Evolutionary conservation across 2,797 vertebrate genomes (phyloP), one percentile per base, ranked within the genome.

Genomic region (Sciurus carolinensis): DNA sequence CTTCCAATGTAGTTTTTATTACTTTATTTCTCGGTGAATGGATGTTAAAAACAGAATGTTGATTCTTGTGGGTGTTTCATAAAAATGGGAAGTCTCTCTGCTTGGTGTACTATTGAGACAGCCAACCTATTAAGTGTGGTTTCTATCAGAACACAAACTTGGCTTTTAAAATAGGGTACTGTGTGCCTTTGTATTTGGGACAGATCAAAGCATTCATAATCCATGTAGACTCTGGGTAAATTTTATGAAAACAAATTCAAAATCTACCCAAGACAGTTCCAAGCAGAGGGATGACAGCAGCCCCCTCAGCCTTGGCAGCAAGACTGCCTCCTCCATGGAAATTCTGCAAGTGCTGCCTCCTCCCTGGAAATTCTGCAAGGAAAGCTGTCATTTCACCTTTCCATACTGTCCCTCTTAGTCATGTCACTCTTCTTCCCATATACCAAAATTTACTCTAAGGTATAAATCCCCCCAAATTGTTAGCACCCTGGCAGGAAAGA

Each of bases 31-130:
- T 87, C 75, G 33, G 64, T 84, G 73, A 95, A 90, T 52, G 69
- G 36, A 90, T 90, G 50, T 39, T 96, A 82, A 95, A 92, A 97
- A 92, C 76, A 93, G 59, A 92, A 95, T 94, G 92, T 88, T 96
- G 72, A 96, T 64, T 96, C 97, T 90, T 96, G 94, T 93, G 96
- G 87, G 89, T 97, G 84, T 97, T 97, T 97, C 96, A 97, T 97
- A 97, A 97, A 96, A 91, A 69, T 57, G 39, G 71, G 95, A 96
- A 97, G 77, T 95, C 47, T 87, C 67, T 96, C 73, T 87, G 33
- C 73, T 89, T 92, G 47, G 14, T 84, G 97, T 94, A 97, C 69
- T 26, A 84, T 47, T 13, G 84, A 95, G 81, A 73, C 26, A 87
- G 91, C 83, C 94, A 96, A 97, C 69, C 87, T 89, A 79, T 82